Evolutionary conservation across 2,888 invertebrate genomes (phyloP).

Genomic region (Spisula solida): DNA sequence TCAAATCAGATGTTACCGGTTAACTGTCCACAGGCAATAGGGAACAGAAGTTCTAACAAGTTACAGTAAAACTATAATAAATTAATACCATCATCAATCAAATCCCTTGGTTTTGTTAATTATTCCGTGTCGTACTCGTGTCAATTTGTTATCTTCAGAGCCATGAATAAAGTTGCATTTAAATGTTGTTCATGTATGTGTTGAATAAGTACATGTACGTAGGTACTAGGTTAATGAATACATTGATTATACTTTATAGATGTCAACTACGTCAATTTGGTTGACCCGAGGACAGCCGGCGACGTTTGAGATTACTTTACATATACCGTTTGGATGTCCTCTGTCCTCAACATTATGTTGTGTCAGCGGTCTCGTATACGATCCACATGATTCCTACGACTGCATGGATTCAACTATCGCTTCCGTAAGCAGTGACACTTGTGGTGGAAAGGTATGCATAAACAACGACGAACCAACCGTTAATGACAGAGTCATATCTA

Average conservation of each 20-base stretch:
- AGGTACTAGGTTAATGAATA: neutral
- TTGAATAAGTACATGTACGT: no score
- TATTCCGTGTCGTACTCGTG: no score
- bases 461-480: neutral
- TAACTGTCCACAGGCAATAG: no score
- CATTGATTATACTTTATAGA: neutral
- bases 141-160: no score
- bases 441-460: conserved; percentile 37
- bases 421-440: conserved; percentile 16
- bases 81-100: no score
- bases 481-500: conserved; percentile 11
- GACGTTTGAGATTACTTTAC: neutral
- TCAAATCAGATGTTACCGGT: no score
- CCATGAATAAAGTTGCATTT: no score
- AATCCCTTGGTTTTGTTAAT: no score
- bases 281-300: conserved; percentile 26
- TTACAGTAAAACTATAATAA: no score
- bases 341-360: neutral
- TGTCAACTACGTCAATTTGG: conserved; percentile 16
- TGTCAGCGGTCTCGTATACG: conserved; percentile 36
- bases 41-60: no score
- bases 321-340: conserved; percentile 50
- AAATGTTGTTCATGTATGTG: no score
- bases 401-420: conserved; percentile 46
- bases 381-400: conserved; percentile 41